Evolutionary conservation across 1,140 invertebrate species (phyloP), one percentile per base, ranked within the genome.

Genomic region (Micrasema minimum): DNA sequence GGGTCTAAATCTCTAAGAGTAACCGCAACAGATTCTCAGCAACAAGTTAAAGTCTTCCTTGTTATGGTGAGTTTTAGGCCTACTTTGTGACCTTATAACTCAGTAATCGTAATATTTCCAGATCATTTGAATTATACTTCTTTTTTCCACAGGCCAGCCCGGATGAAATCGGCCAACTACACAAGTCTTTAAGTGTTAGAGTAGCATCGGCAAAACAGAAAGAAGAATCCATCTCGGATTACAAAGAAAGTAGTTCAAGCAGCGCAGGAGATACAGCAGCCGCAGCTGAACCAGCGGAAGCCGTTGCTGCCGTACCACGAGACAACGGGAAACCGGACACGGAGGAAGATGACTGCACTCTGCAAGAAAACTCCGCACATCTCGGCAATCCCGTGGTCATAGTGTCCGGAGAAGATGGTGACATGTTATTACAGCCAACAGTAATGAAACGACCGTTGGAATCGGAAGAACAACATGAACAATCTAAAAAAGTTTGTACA

Each of bases 1-100:
- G 94, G 92, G 78, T 87, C 88, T 50, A 97, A 96, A 85, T 96
- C 93, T 74, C 85, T 98, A 10, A 86, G 95, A 51, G 85, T 98
- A 68, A 97, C 95, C 1, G 96, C 94, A 0, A 90, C 93, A 77
- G 95, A 97, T 78, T 88, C 89, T 14, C 90, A 91, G 69, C 92
- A 92, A 66, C 89, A 91, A 67, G 87, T 96, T 41, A 93, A 93
- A 83, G 90, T 97, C 57, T 97, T 95, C 77, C 88, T 97, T 55
- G 90, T 94, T 41, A 92, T 91, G 87, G 91, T 92, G 77, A 82
- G 83, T 76, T 20, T 9, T 20, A 51, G 3, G 10, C 12, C 18
- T 20, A 20, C 5, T 51, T 31, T 31, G 26, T 31, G 26, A 31
- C 7, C 26, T 31, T 4, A 7, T 31, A 31, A 31, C 7, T 4